Conservation (phyloP, 2,113 vertebrate genomes). For the Aythya baeri region DNA sequence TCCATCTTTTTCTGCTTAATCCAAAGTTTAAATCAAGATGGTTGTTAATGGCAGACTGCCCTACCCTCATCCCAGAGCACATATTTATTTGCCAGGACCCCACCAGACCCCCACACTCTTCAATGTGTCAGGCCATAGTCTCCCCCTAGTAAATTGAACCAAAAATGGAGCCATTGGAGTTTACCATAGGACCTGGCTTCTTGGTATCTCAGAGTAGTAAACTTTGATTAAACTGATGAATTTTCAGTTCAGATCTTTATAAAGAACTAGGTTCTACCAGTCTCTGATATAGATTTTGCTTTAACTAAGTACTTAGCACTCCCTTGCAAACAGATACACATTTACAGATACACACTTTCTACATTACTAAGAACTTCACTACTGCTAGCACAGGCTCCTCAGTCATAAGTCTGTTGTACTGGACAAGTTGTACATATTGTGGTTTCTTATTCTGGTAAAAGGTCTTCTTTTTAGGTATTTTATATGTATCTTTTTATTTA, state of each 20-base stretch:
- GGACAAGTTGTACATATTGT: not conserved
- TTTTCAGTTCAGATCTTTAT: not conserved
- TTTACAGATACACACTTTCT: not conserved
- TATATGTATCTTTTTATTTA: not conserved
- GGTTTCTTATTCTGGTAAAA: not conserved
- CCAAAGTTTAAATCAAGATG: constrained; percentile 4
- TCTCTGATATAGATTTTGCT: not conserved
- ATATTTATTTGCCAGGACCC: not conserved
- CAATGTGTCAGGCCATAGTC: not conserved
- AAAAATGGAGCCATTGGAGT: not conserved
- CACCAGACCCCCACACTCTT: not conserved
- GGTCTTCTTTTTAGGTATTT: not conserved
- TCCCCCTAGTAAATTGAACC: not conserved
- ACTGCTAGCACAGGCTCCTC: not conserved
- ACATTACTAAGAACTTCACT: not conserved
- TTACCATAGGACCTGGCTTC: not conserved
- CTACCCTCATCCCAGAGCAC: not conserved
- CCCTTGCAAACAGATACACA: not conserved
- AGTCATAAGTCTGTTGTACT: not conserved
- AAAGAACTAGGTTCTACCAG: not conserved
- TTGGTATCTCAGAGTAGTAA: not conserved
- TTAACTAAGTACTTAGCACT: not conserved
- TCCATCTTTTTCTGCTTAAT: constrained; percentile 1
- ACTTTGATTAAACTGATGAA: not conserved
- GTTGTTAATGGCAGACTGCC: not conserved